Conservation (phyloP, 2,888 invertebrate genomes). For the Machimus rusticus region DNA sequence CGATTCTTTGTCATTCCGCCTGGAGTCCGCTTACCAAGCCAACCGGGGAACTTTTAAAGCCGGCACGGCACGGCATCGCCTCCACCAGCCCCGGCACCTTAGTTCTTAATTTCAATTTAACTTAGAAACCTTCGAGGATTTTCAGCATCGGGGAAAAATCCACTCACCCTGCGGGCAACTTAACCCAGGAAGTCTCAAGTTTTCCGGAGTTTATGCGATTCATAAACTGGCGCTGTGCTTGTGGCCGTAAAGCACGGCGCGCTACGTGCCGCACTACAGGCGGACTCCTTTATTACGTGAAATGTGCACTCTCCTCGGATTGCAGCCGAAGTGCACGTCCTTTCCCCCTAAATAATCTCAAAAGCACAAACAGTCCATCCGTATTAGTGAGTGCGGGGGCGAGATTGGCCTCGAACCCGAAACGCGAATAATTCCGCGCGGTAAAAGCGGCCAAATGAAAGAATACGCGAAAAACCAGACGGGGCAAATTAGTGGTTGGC, state of each 20-base stretch:
- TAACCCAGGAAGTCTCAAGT: background rate
- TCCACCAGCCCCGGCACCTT: background rate
- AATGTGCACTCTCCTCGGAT: background rate
- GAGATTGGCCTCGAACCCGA: background rate
- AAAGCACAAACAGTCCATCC: background rate
- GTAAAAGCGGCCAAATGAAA: background rate
- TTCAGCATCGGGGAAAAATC: background rate
- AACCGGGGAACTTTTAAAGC: background rate
- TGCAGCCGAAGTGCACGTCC: background rate
- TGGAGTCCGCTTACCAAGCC: background rate
- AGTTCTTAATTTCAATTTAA: slow-evolving; percentile 14
- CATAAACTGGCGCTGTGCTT: slow-evolving; percentile 13
- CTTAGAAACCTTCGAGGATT: background rate
- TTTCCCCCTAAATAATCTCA: slow-evolving; percentile 12
- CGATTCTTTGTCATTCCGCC: slow-evolving; percentile 5
- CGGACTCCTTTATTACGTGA: background rate
- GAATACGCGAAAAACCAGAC: background rate
- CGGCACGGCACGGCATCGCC: background rate
- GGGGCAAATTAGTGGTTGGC: background rate
- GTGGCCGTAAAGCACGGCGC: background rate
- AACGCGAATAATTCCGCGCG: background rate
- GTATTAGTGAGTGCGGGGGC: background rate
- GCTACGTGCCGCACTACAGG: background rate
- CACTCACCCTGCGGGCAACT: background rate
- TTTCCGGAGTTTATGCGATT: slow-evolving; percentile 11